Evolutionary conservation across 2,888 invertebrate genomes (phyloP), one percentile per base, ranked within the genome.

Genomic region (Dicyrtomina minuta): DNA sequence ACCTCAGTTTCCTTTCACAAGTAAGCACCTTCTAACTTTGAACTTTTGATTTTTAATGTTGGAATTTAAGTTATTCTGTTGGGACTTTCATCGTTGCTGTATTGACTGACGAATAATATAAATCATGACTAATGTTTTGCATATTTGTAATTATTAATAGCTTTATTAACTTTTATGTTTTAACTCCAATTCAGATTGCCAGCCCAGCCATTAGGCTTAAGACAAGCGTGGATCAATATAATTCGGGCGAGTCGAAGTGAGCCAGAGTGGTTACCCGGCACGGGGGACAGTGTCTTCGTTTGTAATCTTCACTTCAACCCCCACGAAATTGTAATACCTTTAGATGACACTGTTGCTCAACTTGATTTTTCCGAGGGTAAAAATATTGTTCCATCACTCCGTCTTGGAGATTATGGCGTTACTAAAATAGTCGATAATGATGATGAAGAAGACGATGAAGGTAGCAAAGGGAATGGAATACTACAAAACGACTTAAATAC

Each of bases 211-310:
- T 62, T 62, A 6, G 62, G 62, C 12, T 26, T 62, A 12, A 10
- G 62, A 4, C 62, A 62, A 49, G 44, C n/a, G 2, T 62, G 62
- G 62, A 26, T 62, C 4, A 13, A 62, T 44, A 46, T 62, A 13
- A 62, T 62, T 15, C 17, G 62, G 12, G 49, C 22, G 1, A 62
- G 62, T 49, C 20, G 49, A 26, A 22, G 13, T 15, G 62, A 62
- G 22, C 46, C 49, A 13, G 62, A 62, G 24, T 62, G 62, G 62
- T n/a, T 43, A 20, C 62, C 62, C 2, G 22, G 3, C 22, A n/a
- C n/a, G n/a, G 49, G 8, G 3, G 49, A 62, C 13, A 24, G 5
- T 44, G 49, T 46, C 2, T 33, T 33, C 33, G 62, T 62, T 6
- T 62, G 62, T 26, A 46, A 24, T 62, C n/a, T 44, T 24, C 62